Percentiles rank a stretch among this genome's conserved stretches.
Conservation (phyloP, 2,888 invertebrate species). For the Hydrotaea cyrtoneurina region DNA sequence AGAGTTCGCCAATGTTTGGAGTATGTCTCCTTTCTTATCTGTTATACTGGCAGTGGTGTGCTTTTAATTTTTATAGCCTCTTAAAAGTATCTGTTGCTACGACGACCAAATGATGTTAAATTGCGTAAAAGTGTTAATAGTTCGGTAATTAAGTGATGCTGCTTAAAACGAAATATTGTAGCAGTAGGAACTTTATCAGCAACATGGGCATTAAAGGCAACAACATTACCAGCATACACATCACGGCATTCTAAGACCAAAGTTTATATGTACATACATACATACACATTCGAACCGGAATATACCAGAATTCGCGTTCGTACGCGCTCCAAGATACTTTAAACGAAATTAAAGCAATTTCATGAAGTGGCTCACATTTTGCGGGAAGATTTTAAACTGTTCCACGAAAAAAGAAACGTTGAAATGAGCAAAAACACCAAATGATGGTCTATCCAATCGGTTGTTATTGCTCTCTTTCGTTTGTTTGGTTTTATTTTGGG, state of each 20-base stretch:
- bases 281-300: not conserved
- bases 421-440: not conserved
- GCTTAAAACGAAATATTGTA: slow-evolving; percentile 49
- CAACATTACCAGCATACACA: not conserved
- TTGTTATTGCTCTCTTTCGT: not conserved
- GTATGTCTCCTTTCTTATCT: slow-evolving; percentile 38
- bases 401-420: too few species aligned
- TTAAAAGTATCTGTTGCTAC: slow-evolving; percentile 48
- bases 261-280: not conserved
- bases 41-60: not conserved
- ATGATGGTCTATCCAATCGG: too few species aligned
- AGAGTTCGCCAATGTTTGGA: slow-evolving; percentile 20
- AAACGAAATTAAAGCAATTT: not conserved
- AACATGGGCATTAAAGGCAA: slow-evolving; percentile 5
- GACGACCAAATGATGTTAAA: slow-evolving; percentile 55
- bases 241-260: not conserved
- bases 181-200: not conserved
- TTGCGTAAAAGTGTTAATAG: slow-evolving; percentile 67
- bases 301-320: not conserved
- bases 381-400: not conserved
- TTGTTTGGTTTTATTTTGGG: not conserved
- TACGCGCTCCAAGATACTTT: not conserved
- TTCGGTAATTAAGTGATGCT: slow-evolving; percentile 55
- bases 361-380: not conserved
- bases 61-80: slow-evolving; percentile 39